Evolutionary conservation across 2,113 vertebrate species (phyloP).

Genomic region (Urocolius indicus): DNA sequence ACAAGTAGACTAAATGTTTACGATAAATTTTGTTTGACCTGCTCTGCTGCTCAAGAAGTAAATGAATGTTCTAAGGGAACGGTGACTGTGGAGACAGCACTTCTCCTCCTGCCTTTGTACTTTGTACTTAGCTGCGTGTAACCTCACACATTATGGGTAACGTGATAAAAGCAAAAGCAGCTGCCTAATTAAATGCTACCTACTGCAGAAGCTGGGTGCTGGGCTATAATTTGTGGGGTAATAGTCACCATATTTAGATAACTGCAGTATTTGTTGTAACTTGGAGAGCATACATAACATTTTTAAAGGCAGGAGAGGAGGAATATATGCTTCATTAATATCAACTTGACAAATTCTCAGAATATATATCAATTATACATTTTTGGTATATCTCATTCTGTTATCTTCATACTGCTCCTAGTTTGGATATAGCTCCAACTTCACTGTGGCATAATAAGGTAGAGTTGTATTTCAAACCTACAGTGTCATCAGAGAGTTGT

Average conservation of each 20-base stretch:
- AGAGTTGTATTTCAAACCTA: neutral
- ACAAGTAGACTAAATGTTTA: neutral
- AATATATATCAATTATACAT: neutral
- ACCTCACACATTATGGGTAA: neutral
- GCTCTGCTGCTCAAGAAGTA: constrained; percentile 45
- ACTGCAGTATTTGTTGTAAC: neutral
- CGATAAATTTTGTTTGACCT: neutral
- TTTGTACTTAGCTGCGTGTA: constrained; percentile 34
- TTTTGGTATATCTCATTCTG: neutral
- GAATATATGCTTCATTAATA: neutral
- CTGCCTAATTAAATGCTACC: constrained; percentile 26
- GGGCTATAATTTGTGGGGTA: neutral
- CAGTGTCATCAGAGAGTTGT: neutral
- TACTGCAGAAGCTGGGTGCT: neutral
- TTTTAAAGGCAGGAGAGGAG: constrained; percentile 1
- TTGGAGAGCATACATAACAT: neutral
- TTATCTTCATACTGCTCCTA: constrained; percentile 3
- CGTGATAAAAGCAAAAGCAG: constrained; percentile 48
- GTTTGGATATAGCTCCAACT: neutral
- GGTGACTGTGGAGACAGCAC: neutral
- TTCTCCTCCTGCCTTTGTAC: constrained; percentile 51
- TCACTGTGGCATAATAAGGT: neutral
- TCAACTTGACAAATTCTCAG: neutral
- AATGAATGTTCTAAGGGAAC: constrained; percentile 35
- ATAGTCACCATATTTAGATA: neutral